Percentiles rank a stretch among this genome's conserved stretches.
Evolutionary conservation across 2,888 invertebrate species (phyloP).

Genomic region (Venustoraphidia nigricollis): DNA sequence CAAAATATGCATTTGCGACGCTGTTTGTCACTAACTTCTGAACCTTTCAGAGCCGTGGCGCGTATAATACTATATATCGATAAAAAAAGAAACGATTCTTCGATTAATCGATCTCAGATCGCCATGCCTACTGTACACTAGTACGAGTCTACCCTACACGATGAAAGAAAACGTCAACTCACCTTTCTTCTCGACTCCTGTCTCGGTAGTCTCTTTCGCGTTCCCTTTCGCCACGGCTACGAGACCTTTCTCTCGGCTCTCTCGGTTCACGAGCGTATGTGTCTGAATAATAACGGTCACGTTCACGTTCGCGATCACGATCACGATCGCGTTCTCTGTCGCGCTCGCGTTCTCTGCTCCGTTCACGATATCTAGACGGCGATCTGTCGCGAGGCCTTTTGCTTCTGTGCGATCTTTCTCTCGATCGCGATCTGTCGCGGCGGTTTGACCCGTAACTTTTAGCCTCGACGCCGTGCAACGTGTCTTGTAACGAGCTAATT

Average conservation of each 20-base stretch:
- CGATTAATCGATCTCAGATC: too few relatives aligned
- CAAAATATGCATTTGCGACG: too few relatives aligned
- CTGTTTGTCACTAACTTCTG: too few relatives aligned
- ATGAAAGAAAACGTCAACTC: conserved; percentile 19
- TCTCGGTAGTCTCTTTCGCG: conserved; percentile 56
- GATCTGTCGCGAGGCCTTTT: conserved; percentile 26
- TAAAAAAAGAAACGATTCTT: too few relatives aligned
- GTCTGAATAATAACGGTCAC: conserved; percentile 32
- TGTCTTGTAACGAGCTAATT: conserved; percentile 92
- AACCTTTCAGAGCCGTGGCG: too few relatives aligned
- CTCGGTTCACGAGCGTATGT: conserved; percentile 35
- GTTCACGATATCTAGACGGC: conserved; percentile 28
- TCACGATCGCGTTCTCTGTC: conserved; percentile 42
- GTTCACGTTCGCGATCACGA: conserved; percentile 32
- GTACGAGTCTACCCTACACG: neutral
- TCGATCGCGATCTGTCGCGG: conserved; percentile 39
- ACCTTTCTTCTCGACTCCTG: conserved; percentile 65
- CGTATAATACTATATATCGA: too few relatives aligned
- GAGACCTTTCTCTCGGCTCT: conserved; percentile 56
- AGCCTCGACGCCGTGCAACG: conserved; percentile 90
- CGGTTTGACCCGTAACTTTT: conserved; percentile 80
- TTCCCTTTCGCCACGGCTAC: conserved; percentile 62
- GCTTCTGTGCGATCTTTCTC: conserved; percentile 31
- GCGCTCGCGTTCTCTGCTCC: conserved; percentile 37
- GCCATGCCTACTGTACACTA: too few relatives aligned